A percentile compares a stretch with the other conserved stretches of the same genome.
Evolutionary conservation across 2,797 vertebrate species (phyloP).

Genomic region (Craterocephalus amniculus): DNA sequence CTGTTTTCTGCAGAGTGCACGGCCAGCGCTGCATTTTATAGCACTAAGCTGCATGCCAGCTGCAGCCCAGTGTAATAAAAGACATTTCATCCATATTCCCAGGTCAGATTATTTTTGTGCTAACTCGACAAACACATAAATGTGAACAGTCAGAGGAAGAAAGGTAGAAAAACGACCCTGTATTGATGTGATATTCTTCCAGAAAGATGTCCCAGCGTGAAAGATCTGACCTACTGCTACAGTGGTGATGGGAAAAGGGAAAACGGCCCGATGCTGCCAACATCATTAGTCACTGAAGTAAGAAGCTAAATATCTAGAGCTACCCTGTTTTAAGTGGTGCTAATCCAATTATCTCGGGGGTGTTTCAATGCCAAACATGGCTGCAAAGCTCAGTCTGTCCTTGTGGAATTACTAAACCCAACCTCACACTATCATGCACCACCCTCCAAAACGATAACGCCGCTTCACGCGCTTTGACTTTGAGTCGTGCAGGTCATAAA

Average conservation of each 20-base stretch:
- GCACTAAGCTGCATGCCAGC: slow-evolving; percentile 48
- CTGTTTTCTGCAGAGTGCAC: slow-evolving; percentile 21
- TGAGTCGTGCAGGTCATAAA: slow-evolving; percentile 37
- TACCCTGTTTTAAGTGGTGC: slow-evolving; percentile 63
- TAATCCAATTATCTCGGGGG: slow-evolving; percentile 67
- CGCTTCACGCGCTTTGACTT: slow-evolving; percentile 1
- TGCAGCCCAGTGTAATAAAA: slow-evolving; percentile 56
- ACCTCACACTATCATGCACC: slow-evolving; percentile 23
- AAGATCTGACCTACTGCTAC: slow-evolving; percentile 53
- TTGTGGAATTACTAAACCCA: slow-evolving; percentile 55
- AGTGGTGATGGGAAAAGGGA: slow-evolving; percentile 36
- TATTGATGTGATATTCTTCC: slow-evolving; percentile 47
- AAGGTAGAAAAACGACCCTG: slow-evolving; percentile 11
- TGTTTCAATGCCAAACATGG: slow-evolving; percentile 50
- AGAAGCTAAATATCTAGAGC: slow-evolving; percentile 43
- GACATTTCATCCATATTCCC: slow-evolving; percentile 57
- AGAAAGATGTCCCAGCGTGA: slow-evolving; percentile 30
- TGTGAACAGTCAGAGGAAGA: slow-evolving; percentile 8
- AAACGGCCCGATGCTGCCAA: slow-evolving; percentile 16
- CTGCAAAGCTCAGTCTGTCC: slow-evolving; percentile 51
- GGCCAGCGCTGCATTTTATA: slow-evolving; percentile 29
- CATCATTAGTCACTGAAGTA: slow-evolving; percentile 19
- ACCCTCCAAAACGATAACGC: slow-evolving; percentile 43
- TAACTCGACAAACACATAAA: slow-evolving; percentile 42
- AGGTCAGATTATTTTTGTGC: slow-evolving; percentile 59